Percentiles rank a stretch among this genome's conserved stretches.
These are phyloP conservation scores for Buathra laborator DNA, from an alignment of 2,888 invertebrate species.

Conservation along the genomic window DNA sequence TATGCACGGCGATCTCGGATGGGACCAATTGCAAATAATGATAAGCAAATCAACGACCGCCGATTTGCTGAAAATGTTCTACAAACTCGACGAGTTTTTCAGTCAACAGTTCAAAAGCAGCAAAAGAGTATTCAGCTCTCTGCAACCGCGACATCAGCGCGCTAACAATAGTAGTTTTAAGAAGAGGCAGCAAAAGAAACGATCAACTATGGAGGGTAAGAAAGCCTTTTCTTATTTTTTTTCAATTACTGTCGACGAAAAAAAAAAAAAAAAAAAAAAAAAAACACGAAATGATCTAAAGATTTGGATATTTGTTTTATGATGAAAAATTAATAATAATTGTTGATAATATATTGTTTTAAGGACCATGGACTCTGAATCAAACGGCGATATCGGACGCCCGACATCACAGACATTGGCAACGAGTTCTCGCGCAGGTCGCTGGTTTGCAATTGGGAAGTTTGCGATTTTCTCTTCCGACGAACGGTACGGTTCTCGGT, in stretches of 20 bases:
- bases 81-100: constrained; percentile 98
- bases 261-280: neutral
- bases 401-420: constrained; percentile 97
- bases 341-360: constrained; percentile 19
- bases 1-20: constrained; percentile 95
- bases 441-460: constrained; percentile 93
- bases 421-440: constrained; percentile 93
- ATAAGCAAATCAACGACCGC: constrained; percentile 99
- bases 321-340: neutral
- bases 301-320: neutral
- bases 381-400: constrained; percentile 87
- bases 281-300: neutral
- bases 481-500: constrained; percentile 92
- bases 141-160: constrained; percentile 86
- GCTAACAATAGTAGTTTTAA: constrained; percentile 80
- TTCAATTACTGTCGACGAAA: neutral
- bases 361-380: constrained; percentile 81
- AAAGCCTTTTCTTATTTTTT: neutral
- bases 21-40: constrained; percentile 98
- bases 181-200: constrained; percentile 83
- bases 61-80: constrained; percentile 98
- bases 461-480: constrained; percentile 89
- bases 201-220: constrained; percentile 83
- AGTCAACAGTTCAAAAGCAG: constrained; percentile 98
- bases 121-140: constrained; percentile 94